Percentiles rank a stretch among this genome's conserved stretches.
These are phyloP conservation scores for Blastobasis lacticolella DNA, from an alignment of 2,888 invertebrate genomes.

Conservation along the genomic window DNA sequence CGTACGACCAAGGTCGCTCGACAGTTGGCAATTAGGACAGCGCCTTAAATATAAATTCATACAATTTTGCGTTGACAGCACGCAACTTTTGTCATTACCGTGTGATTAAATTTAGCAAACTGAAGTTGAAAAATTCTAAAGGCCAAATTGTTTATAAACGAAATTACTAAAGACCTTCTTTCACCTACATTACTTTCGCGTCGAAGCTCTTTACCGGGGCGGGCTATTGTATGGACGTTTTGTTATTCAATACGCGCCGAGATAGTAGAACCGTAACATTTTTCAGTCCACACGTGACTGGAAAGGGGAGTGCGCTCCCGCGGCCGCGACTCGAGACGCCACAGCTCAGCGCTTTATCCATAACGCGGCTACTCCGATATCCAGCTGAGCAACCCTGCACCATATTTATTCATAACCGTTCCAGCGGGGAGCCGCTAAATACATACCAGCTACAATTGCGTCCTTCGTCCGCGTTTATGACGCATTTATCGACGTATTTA, in stretches of 20 bases:
- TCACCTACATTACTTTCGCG: not conserved
- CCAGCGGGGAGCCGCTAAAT: constrained; percentile 31
- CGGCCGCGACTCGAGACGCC: not conserved
- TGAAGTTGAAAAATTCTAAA: too few species aligned
- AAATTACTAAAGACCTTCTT: too few species aligned
- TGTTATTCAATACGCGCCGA: constrained; percentile 45
- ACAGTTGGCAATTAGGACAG: too few species aligned
- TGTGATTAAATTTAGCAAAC: too few species aligned
- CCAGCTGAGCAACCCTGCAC: constrained; percentile 14
- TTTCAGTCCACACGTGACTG: constrained; percentile 55
- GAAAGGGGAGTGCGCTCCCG: constrained; percentile 30
- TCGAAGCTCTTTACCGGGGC: not conserved
- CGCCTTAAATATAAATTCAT: too few species aligned
- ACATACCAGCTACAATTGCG: constrained; percentile 30
- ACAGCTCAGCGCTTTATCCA: constrained; percentile 8
- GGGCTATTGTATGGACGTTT: constrained; percentile 19
- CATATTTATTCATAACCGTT: constrained; percentile 43
- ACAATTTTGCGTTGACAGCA: too few species aligned
- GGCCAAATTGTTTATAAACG: too few species aligned
- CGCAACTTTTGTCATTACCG: too few species aligned
- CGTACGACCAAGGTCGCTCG: too few species aligned
- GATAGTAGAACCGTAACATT: constrained; percentile 45
- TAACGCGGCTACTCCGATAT: constrained; percentile 15
- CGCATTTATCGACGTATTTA: constrained; percentile 23
- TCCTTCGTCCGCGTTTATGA: constrained; percentile 28